Evolutionary conservation across 2,888 invertebrate species (phyloP).

Genomic region (Apotomis capreana): DNA sequence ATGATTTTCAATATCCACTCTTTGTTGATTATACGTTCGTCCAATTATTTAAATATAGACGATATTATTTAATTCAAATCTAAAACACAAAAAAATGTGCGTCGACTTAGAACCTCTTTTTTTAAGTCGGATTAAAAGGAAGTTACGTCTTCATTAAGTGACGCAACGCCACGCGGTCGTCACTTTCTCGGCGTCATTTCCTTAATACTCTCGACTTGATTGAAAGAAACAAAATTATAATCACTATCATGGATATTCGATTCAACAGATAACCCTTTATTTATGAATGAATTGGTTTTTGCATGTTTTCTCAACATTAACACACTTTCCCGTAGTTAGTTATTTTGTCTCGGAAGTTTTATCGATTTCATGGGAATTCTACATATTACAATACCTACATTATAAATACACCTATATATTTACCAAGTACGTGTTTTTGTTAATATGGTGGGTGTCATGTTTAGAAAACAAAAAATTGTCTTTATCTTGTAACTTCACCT

Average conservation of each 20-base stretch:
- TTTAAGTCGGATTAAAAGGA: too few species aligned
- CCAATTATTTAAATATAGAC: too few species aligned
- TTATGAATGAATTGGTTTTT: conserved; percentile 6
- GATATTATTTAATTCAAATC: too few species aligned
- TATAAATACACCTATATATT: neutral
- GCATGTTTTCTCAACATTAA: conserved; percentile 10
- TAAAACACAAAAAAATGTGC: too few species aligned
- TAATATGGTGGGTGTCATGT: neutral
- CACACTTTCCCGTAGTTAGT: conserved; percentile 1
- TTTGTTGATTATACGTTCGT: too few species aligned
- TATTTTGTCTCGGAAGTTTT: neutral
- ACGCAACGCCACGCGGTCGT: conserved; percentile 14
- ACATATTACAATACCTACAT: neutral
- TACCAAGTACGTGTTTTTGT: neutral
- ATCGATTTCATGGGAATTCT: neutral
- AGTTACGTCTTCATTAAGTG: conserved; percentile 8
- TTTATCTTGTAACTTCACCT: too few species aligned
- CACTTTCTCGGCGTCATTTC: conserved; percentile 31
- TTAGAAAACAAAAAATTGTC: too few species aligned
- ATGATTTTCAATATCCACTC: too few species aligned
- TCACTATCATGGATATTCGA: neutral
- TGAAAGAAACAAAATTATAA: conserved; percentile 10
- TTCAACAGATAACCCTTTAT: conserved; percentile 3
- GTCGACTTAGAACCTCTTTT: too few species aligned
- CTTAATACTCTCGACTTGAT: conserved; percentile 15